Conservation (phyloP, 1,140 invertebrate species). For the Limonius californicus region DNA sequence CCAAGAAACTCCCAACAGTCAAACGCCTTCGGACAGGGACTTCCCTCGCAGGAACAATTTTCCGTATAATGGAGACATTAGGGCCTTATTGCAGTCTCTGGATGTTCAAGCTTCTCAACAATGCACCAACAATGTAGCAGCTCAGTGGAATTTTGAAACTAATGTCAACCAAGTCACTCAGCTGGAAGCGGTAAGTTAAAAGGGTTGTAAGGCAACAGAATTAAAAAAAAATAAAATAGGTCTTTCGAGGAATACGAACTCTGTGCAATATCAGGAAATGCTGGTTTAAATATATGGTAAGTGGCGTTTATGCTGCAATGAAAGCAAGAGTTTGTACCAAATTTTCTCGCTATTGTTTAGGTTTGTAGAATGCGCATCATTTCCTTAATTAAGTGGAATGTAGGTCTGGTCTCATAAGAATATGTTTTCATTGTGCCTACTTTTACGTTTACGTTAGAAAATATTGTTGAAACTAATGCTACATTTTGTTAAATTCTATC, state of each 20-base stretch:
- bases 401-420: background rate
- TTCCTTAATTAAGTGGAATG: background rate
- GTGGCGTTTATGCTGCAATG: too few species aligned
- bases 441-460: background rate
- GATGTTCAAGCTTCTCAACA: constrained; percentile 70
- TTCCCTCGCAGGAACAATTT: background rate
- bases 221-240: too few species aligned
- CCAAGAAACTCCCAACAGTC: background rate
- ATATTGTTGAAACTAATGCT: background rate
- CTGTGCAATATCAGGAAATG: too few species aligned
- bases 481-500: too few species aligned
- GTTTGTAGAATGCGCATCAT: background rate
- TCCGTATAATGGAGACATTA: constrained; percentile 42
- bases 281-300: too few species aligned
- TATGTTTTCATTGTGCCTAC: background rate
- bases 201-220: too few species aligned
- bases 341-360: constrained; percentile 1
- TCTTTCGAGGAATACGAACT: too few species aligned
- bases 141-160: constrained; percentile 85
- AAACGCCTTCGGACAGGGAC: constrained; percentile 35
- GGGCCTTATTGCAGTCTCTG: constrained; percentile 59
- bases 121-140: constrained; percentile 76
- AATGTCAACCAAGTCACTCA: constrained; percentile 80
- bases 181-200: constrained; percentile 77
- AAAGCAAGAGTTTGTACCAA: background rate